These are phyloP conservation scores for Trichosurus vulpecula DNA, from an alignment of 2,797 vertebrate species.

Conservation along the genomic window DNA sequence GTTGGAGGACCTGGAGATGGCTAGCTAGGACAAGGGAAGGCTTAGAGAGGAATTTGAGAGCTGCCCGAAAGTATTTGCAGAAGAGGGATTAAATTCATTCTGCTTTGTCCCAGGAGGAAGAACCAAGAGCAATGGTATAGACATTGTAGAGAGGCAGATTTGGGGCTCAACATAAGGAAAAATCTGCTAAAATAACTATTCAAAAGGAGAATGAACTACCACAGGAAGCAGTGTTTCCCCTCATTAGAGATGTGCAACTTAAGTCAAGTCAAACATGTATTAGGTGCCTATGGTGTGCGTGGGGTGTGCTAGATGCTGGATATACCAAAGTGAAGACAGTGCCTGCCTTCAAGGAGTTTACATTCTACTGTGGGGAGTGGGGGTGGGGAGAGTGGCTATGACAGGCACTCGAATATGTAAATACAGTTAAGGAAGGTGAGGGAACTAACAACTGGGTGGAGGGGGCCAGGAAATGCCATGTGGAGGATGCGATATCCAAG, in stretches of 20 bases:
- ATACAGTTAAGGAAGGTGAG: not conserved
- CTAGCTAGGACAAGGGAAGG: not conserved
- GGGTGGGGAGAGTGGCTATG: not conserved
- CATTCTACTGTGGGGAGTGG: not conserved
- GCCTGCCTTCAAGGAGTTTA: not conserved
- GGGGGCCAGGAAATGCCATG: not conserved
- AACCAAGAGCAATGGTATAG: not conserved
- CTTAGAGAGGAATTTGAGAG: not conserved
- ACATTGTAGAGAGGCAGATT: not conserved
- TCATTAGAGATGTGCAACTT: not conserved
- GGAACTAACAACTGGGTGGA: not conserved
- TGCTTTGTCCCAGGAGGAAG: not conserved
- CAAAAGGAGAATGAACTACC: not conserved
- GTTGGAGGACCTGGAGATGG: not conserved
- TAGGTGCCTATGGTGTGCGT: not conserved
- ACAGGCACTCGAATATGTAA: not conserved
- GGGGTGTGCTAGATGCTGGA: not conserved
- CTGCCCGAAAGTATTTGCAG: not conserved
- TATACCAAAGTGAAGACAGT: not conserved
- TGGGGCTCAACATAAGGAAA: not conserved
- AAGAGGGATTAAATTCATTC: not conserved
- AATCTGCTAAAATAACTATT: not conserved
- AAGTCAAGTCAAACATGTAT: not conserved
- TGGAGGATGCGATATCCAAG: not conserved
- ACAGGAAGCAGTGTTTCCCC: not conserved